Evolutionary conservation across 2,797 vertebrate species (phyloP).

Genomic region (Tokudaia tokunoshimensis): DNA sequence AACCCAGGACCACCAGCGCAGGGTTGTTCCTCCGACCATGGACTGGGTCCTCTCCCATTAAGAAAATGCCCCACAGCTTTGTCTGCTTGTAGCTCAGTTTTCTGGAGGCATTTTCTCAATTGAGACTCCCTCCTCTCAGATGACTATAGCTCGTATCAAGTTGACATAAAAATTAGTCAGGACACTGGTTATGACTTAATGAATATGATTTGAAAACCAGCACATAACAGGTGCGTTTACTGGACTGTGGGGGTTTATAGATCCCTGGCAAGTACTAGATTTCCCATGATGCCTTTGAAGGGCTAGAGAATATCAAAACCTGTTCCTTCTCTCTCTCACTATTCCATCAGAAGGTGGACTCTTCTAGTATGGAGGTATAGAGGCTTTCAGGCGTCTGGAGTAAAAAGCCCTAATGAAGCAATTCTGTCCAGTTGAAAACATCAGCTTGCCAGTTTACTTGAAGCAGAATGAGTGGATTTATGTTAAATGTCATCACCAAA

Average conservation of each 20-base stretch:
- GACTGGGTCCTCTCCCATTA: not conserved
- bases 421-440: not conserved
- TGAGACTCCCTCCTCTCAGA: not conserved
- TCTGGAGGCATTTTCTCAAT: not conserved
- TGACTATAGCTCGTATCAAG: not conserved
- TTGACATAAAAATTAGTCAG: not conserved
- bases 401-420: not conserved
- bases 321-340: not conserved
- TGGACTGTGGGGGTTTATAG: not conserved
- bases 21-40: not conserved
- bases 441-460: not conserved
- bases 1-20: not conserved
- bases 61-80: not conserved
- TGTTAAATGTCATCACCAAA: not conserved
- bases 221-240: not conserved
- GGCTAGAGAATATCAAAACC: not conserved
- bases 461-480: not conserved
- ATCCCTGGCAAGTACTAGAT: not conserved
- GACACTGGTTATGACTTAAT: not conserved
- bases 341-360: not conserved
- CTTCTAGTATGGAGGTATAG: no score
- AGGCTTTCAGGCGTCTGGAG: not conserved
- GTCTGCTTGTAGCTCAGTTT: not conserved
- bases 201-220: not conserved
- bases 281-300: not conserved